A percentile compares a stretch with the other conserved stretches of the same genome.
phyloP scores from a whole-genome alignment of 2,797 vertebrate genomes.

The Cephalopachus bancanus region DNA sequence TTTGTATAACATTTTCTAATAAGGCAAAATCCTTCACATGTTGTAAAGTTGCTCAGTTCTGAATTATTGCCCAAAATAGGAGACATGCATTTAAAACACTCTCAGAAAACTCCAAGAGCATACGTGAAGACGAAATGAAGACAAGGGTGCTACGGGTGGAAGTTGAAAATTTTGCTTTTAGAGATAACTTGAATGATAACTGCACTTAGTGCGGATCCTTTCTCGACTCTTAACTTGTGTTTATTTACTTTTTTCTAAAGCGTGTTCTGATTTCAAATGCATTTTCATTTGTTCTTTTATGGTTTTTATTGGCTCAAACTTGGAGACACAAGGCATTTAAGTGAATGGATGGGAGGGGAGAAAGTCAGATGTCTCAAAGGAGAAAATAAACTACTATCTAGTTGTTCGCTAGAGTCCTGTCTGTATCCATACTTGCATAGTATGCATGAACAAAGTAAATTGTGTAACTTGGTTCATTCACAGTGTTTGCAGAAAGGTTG shows the following conservation, averaged over 20 bases:
- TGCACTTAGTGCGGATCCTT: neutral
- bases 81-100: neutral
- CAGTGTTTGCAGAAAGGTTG: neutral
- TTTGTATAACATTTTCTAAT: neutral
- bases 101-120: neutral
- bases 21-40: neutral
- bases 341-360: neutral
- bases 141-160: fast-evolving
- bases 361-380: neutral
- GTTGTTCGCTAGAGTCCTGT: neutral
- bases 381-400: neutral
- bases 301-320: neutral
- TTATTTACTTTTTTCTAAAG: neutral
- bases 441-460: neutral
- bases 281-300: neutral
- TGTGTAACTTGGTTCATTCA: neutral
- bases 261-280: neutral
- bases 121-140: neutral
- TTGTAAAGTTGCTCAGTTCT: neutral
- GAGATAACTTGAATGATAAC: neutral
- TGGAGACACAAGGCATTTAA: neutral
- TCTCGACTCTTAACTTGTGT: neutral
- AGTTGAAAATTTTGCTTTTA: neutral
- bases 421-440: neutral
- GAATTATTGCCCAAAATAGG: neutral